A percentile compares a stretch with the other conserved stretches of the same genome.
Evolutionary conservation across 2,888 invertebrate species (phyloP).

Genomic region (Synanthedon myopaeformis): DNA sequence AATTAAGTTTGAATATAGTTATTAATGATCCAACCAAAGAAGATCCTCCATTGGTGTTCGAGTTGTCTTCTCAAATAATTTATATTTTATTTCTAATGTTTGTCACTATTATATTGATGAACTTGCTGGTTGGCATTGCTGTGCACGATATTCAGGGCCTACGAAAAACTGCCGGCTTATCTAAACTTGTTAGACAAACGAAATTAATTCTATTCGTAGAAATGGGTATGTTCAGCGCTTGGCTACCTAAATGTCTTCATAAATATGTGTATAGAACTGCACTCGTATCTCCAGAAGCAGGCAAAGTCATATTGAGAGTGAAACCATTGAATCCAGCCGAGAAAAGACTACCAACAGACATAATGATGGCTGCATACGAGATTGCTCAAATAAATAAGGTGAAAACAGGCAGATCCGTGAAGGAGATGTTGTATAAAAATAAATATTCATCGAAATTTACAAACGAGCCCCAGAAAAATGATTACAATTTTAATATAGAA

Average conservation of each 20-base stretch:
- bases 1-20: conserved; percentile 80
- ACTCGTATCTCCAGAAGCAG: conserved; percentile 83
- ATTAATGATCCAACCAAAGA: conserved; percentile 78
- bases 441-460: conserved; percentile 73
- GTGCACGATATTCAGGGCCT: conserved; percentile 89
- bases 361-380: conserved; percentile 83
- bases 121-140: conserved; percentile 86
- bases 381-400: conserved; percentile 80
- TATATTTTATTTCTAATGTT: conserved; percentile 84
- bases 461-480: conserved; percentile 56
- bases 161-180: conserved; percentile 85
- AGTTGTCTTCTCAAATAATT: conserved; percentile 83
- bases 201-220: conserved; percentile 87
- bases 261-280: conserved; percentile 84
- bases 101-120: conserved; percentile 88
- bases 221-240: conserved; percentile 82
- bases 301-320: conserved; percentile 83
- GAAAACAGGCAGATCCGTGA: conserved; percentile 74
- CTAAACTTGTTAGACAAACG: conserved; percentile 85
- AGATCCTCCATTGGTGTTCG: conserved; percentile 78
- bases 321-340: conserved; percentile 86
- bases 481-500: conserved; percentile 67
- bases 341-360: conserved; percentile 81
- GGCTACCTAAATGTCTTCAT: conserved; percentile 78
- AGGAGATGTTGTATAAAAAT: conserved; percentile 69